Percentiles rank a stretch among this genome's conserved stretches.
Evolutionary conservation across 2,888 invertebrate genomes (phyloP).

Genomic region (Papilio protenor): DNA sequence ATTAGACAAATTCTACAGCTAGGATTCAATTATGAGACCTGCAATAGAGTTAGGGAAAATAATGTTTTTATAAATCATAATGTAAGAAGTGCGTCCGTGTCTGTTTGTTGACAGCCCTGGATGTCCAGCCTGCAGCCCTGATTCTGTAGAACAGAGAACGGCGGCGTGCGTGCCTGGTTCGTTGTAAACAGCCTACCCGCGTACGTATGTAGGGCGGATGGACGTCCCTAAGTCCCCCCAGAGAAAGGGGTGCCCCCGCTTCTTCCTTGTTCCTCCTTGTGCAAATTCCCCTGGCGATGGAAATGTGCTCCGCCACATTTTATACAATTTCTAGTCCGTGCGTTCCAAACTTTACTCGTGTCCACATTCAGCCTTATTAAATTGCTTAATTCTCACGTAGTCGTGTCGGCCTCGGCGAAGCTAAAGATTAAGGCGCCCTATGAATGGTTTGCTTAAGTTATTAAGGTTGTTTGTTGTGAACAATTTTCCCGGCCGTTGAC

Average conservation of each 20-base stretch:
- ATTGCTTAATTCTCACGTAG: slow-evolving; percentile 50
- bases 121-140: slow-evolving; percentile 81
- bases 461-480: slow-evolving; percentile 70
- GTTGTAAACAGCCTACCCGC: slow-evolving; percentile 81
- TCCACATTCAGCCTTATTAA: slow-evolving; percentile 52
- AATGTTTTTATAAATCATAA: background rate
- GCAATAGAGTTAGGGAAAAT: background rate
- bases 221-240: slow-evolving; percentile 72
- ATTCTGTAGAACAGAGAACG: slow-evolving; percentile 80
- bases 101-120: slow-evolving; percentile 67
- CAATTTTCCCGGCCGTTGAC: slow-evolving; percentile 72
- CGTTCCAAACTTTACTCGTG: slow-evolving; percentile 67
- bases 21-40: too few relatives aligned
- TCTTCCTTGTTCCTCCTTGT: slow-evolving; percentile 84
- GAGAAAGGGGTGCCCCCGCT: slow-evolving; percentile 81
- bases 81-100: background rate
- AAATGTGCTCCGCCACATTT: slow-evolving; percentile 84
- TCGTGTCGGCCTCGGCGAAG: slow-evolving; percentile 47
- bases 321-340: slow-evolving; percentile 82
- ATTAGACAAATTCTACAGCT: too few relatives aligned
- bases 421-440: slow-evolving; percentile 61
- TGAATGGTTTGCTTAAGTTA: slow-evolving; percentile 70
- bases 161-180: slow-evolving; percentile 81
- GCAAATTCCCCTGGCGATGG: slow-evolving; percentile 84
- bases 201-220: slow-evolving; percentile 80